Evolutionary conservation across 2,797 vertebrate genomes (phyloP).

Genomic region (Morus bassanus): DNA sequence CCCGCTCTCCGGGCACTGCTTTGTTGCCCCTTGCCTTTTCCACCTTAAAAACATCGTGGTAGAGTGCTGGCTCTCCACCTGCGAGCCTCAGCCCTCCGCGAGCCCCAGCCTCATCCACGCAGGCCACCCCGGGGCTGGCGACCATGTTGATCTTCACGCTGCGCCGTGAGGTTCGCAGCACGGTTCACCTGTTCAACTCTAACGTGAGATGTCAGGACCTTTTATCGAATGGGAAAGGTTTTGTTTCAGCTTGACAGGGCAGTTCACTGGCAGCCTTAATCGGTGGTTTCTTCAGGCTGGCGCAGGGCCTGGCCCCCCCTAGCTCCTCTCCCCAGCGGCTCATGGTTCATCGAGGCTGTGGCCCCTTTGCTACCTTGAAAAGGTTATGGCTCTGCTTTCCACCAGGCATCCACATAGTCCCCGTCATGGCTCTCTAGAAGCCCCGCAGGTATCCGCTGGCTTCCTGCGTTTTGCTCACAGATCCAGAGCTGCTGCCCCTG

Average conservation of each 20-base stretch:
- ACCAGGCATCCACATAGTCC: not conserved
- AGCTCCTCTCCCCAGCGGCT: not conserved
- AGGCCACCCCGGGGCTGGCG: not conserved
- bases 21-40: not conserved
- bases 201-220: not conserved
- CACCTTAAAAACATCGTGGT: not conserved
- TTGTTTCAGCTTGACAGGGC: not conserved
- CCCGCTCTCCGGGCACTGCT: not conserved
- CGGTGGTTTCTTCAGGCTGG: not conserved
- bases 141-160: not conserved
- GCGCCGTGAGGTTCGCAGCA: accelerated
- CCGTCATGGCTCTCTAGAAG: too few relatives aligned
- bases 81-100: accelerated
- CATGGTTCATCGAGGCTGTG: too few relatives aligned
- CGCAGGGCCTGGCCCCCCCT: accelerated
- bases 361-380: not conserved
- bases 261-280: not conserved
- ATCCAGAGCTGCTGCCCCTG: not conserved
- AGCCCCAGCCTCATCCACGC: not conserved
- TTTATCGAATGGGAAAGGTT: not conserved
- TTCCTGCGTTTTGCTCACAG: not conserved
- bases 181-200: accelerated
- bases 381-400: not conserved
- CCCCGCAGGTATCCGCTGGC: accelerated
- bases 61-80: not conserved